Conservation (phyloP, 92 coral and sea anemone genomes). For the Bergia puertoricense region DNA sequence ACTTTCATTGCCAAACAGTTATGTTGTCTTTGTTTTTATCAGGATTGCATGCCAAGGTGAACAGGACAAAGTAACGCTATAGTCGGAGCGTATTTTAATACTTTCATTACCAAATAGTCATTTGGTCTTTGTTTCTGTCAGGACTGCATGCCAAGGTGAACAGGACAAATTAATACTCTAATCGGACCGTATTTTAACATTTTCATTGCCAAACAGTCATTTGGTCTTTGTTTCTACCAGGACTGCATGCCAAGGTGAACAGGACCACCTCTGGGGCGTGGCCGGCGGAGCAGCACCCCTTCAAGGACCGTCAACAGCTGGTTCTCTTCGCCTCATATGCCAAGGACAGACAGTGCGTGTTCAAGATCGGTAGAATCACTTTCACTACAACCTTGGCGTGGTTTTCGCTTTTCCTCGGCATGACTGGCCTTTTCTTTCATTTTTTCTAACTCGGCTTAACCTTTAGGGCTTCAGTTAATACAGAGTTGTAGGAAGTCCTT, state of each 20-base stretch:
- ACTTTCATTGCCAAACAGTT: background rate
- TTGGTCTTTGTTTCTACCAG: constrained; percentile 13
- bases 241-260: constrained; percentile 66
- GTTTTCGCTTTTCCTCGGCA: constrained; percentile 73
- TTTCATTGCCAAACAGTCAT: background rate
- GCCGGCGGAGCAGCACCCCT: constrained; percentile 59
- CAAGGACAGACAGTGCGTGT: constrained; percentile 68
- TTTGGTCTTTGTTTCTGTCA: background rate
- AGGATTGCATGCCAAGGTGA: constrained; percentile 68
- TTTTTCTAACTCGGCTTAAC: constrained; percentile 42
- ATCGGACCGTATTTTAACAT: too few relatives aligned
- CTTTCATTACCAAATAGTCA: background rate
- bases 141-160: constrained; percentile 68
- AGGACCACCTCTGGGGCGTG: constrained; percentile 59
- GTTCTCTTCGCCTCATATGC: constrained; percentile 59
- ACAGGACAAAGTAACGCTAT: constrained; percentile 32
- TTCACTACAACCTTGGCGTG: constrained; percentile 76
- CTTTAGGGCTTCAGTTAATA: too few relatives aligned
- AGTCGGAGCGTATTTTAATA: too few relatives aligned
- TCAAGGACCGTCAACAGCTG: constrained; percentile 66
- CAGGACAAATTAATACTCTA: constrained; percentile 22
- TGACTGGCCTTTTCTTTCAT: constrained; percentile 61
- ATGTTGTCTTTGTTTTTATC: background rate
- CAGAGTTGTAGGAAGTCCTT: background rate
- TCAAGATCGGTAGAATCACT: constrained; percentile 71